These are phyloP conservation scores for Scrobipalpa atriplicella DNA, from an alignment of 2,888 invertebrate genomes.

Conservation along the genomic window DNA sequence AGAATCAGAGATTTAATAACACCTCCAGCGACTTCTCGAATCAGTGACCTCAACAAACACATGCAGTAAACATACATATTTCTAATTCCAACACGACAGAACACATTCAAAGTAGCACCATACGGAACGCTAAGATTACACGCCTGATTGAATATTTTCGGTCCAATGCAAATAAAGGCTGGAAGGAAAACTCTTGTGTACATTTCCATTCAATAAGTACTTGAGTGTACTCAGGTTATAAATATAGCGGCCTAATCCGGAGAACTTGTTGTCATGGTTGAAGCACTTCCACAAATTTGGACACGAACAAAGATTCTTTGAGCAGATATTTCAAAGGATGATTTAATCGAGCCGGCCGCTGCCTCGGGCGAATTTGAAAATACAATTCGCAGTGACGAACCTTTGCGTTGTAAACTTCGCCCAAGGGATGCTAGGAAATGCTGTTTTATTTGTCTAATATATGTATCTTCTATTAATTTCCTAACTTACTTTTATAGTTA, in stretches of 20 bases:
- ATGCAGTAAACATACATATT: too few relatives aligned
- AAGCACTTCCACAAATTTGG: slow-evolving; percentile 25
- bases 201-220: slow-evolving; percentile 51
- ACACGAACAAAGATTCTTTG: slow-evolving; percentile 26
- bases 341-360: slow-evolving; percentile 5
- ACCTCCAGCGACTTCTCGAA: too few relatives aligned
- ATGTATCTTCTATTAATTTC: slow-evolving; percentile 29
- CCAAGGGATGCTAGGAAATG: slow-evolving; percentile 12
- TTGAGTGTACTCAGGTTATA: slow-evolving; percentile 42
- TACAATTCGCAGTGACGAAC: slow-evolving; percentile 24
- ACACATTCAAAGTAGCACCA: slow-evolving; percentile 66
- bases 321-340: slow-evolving; percentile 24
- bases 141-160: slow-evolving; percentile 81
- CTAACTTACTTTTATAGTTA: too few relatives aligned
- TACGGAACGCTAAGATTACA: slow-evolving; percentile 70
- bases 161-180: slow-evolving; percentile 77
- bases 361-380: slow-evolving; percentile 24
- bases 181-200: slow-evolving; percentile 59
- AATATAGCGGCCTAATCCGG: slow-evolving; percentile 22
- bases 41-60: too few relatives aligned
- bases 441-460: slow-evolving; percentile 38
- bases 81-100: slow-evolving; percentile 41
- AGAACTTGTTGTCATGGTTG: slow-evolving; percentile 25
- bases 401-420: slow-evolving; percentile 16
- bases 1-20: too few relatives aligned